Base-by-base conservation (phyloP, 2,888 invertebrate genomes). In the Crocallis elinguaria region DNA sequence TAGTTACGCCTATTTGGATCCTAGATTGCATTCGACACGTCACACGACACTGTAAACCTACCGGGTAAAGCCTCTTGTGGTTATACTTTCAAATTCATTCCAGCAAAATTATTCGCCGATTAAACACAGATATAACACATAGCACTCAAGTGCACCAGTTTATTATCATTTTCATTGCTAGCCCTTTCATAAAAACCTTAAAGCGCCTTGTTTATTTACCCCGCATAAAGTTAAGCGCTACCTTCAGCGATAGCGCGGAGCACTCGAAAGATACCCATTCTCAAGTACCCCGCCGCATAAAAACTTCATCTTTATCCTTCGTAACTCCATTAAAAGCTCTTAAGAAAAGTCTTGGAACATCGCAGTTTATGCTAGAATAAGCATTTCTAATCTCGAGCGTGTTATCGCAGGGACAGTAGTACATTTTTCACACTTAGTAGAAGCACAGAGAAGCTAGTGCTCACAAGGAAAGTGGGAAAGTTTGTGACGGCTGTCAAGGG, bases 321-420 rank as follows among this genome's bases (percentile, higher is more conserved):
- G 32, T 56, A 53, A 48, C 48, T 56, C 49, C 53, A 53, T 60
- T 48, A 54, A 58, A 54, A 54, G 48, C 50, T 58, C 48, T 51
- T 48, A 48, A 33, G 48, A 37, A 52, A 55, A 45, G 44, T 50
- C 52, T 50, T 35, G 37, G 48, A 55, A 46, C 50, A 49, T 46
- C 45, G 8, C 42, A 60, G 49, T 57, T 60, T 54, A 56, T 48
- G 49, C 49, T 49, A 55, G 49, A 45, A 49, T 45, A 52, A 46
- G 38, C 49, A 48, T 49, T 50, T 33, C 41, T 56, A 52, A 56
- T 60, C 52, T 56, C 23, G 14, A 12, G 2, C 35, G 41, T 25
- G 46, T 42, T 50, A 50, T 46, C 42, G 35, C 21, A 2, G 49
- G 25, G 42, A 49, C 37, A 48, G 45, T 23, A 42, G 3, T 42